Evolutionary conservation across 1,140 invertebrate genomes (phyloP).

Genomic region (Drosophila azteca): DNA sequence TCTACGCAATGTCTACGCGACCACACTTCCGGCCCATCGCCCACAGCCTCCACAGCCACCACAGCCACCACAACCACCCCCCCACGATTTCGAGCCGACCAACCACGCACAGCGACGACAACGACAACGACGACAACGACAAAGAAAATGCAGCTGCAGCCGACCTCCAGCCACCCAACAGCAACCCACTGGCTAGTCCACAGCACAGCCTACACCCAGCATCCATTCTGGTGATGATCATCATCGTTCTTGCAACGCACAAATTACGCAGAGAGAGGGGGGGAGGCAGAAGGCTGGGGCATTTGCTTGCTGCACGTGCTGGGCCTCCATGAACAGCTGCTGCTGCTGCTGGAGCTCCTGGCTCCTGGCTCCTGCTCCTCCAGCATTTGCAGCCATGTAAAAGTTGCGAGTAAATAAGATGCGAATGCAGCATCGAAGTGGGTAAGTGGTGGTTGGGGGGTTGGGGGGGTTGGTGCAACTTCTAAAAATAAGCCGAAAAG

Average conservation of each 20-base stretch:
- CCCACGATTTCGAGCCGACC: conserved; percentile 54
- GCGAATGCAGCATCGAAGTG: conserved; percentile 19
- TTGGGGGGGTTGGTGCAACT: conserved; percentile 40
- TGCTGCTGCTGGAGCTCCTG: conserved; percentile 27
- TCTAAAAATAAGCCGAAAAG: conserved; percentile 82
- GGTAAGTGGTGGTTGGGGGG: background rate
- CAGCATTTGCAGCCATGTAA: conserved; percentile 55
- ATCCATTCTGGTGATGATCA: conserved; percentile 14
- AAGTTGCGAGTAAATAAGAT: conserved; percentile 74
- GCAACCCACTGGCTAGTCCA: conserved; percentile 31
- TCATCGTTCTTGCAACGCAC: conserved; percentile 60
- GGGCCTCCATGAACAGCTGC: conserved; percentile 73
- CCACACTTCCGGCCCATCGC: conserved; percentile 59
- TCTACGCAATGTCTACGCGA: conserved; percentile 79
- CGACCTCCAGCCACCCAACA: background rate
- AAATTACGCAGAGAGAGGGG: conserved; percentile 48
- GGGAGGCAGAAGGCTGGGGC: conserved; percentile 23
- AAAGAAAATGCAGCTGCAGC: conserved; percentile 50
- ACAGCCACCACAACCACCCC: background rate
- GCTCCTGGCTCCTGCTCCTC: conserved; percentile 1
- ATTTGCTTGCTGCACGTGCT: conserved; percentile 81
- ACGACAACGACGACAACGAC: conserved; percentile 4
- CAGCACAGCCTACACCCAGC: conserved; percentile 40
- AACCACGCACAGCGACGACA: conserved; percentile 63
- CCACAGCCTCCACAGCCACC: conserved; percentile 13